These are phyloP conservation scores for Melanotus villosus DNA, from an alignment of 2,888 invertebrate species.

Conservation along the genomic window DNA sequence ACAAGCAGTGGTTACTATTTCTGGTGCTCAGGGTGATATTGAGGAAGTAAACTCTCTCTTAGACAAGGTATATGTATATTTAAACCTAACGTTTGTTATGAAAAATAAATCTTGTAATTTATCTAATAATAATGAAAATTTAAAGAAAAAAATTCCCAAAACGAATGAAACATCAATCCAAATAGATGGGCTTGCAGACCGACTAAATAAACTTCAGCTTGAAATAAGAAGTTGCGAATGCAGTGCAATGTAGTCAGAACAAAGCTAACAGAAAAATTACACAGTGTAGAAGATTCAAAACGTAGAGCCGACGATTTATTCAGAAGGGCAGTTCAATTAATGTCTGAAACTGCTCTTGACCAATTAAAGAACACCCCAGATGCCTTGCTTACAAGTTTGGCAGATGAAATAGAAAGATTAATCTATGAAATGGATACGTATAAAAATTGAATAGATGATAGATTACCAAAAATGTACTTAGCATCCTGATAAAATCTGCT, in stretches of 20 bases:
- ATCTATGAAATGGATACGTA: constrained; percentile 76
- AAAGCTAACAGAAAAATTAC: constrained; percentile 80
- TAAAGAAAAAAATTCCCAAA: no score
- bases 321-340: constrained; percentile 86
- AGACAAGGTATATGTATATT: constrained; percentile 71
- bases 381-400: constrained; percentile 70
- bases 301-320: constrained; percentile 84
- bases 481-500: background rate
- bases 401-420: constrained; percentile 74
- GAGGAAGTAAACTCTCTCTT: constrained; percentile 83
- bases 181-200: constrained; percentile 79
- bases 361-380: constrained; percentile 61
- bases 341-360: constrained; percentile 69
- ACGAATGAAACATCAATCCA: constrained; percentile 85
- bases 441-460: constrained; percentile 73
- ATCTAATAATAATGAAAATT: no score
- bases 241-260: constrained; percentile 82
- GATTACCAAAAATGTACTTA: constrained; percentile 75
- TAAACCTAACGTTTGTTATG: no score
- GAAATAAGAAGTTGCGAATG: constrained; percentile 79
- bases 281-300: constrained; percentile 83
- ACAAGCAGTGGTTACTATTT: constrained; percentile 84
- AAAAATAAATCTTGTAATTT: no score
- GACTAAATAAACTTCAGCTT: constrained; percentile 83
- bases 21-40: constrained; percentile 86